Base-by-base conservation (phyloP, 2,797 vertebrate species). In the Xyrichtys novacula region DNA sequence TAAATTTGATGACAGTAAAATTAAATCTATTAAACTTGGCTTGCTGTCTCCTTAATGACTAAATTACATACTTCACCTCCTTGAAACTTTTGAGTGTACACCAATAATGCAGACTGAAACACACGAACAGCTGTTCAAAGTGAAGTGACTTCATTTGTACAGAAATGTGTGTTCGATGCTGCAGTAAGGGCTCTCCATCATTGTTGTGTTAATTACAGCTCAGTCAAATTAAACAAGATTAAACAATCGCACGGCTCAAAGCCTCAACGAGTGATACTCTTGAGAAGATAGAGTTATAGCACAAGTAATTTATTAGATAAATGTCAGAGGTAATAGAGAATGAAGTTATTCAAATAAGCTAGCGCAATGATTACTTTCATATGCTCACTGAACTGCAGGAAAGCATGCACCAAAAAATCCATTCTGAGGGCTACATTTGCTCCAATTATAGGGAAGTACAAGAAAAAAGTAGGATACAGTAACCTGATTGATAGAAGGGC, bases 261-360 rank as follows among this genome's bases (percentile, higher is more conserved):
- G 69, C 55, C 46, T 69, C 44, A 52, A 25, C 26, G 40, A 76
- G 40, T 62, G 78, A 84, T 55, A 42, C 59, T 76, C 43, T 36
- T n/a, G 61, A 76, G 65, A 60, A 70, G 52, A 76, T 60, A 59
- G 65, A 73, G 23, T 72, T 53, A 48, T 62, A 49, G 61, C 53
- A 53, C 61, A 42, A 15, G 16, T 74, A 20, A 81, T 83, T 71
- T 69, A 31, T 66, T 31, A 61, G 66, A 73, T 80, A 84, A 78
- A 85, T 79, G 74, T 85, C 74, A 82, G 23, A 28, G 50, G 36
- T 70, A 71, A 78, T 59, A 61, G 62, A 25, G 36, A 83, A 65
- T 65, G 0, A 76, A 78, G 64, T 74, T 22, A 65, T 70, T 80
- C 16, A 58, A 61, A 65, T 60, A 34, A 66, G 44, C 4, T 4